These are phyloP conservation scores for Lonchura striata DNA, from an alignment of 2,113 vertebrate genomes.

Conservation along the genomic window DNA sequence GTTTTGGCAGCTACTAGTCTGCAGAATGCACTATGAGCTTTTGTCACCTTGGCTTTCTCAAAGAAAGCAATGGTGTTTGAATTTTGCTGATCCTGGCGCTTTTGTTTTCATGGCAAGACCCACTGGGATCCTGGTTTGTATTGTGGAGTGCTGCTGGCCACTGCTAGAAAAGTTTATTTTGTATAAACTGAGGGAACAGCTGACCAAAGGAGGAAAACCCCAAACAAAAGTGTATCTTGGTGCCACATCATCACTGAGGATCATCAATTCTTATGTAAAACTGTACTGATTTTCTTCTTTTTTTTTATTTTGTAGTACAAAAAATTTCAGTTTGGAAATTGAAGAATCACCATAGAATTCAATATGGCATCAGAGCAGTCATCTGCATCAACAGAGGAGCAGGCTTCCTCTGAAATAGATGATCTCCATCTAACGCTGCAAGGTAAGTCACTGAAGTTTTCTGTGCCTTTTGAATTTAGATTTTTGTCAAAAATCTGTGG, in stretches of 20 bases:
- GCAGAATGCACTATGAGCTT: background rate
- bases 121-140: background rate
- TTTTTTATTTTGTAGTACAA: background rate
- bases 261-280: background rate
- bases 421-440: constrained; percentile 72
- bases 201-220: background rate
- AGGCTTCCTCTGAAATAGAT: constrained; percentile 70
- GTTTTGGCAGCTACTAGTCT: background rate
- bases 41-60: background rate
- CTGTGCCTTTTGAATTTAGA: background rate
- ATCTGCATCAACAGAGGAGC: constrained; percentile 49
- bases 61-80: background rate
- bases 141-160: background rate
- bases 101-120: background rate
- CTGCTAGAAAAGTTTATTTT: background rate
- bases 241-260: accelerated
- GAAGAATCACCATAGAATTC: background rate
- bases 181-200: background rate
- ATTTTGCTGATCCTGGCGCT: background rate
- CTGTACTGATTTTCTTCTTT: background rate
- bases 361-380: constrained; percentile 62
- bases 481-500: background rate
- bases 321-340: constrained; percentile 67
- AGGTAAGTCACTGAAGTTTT: constrained; percentile 53
- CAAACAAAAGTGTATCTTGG: accelerated